These are phyloP conservation scores for Megastigmus dorsalis DNA, from an alignment of 2,888 invertebrate genomes.

Conservation along the genomic window DNA sequence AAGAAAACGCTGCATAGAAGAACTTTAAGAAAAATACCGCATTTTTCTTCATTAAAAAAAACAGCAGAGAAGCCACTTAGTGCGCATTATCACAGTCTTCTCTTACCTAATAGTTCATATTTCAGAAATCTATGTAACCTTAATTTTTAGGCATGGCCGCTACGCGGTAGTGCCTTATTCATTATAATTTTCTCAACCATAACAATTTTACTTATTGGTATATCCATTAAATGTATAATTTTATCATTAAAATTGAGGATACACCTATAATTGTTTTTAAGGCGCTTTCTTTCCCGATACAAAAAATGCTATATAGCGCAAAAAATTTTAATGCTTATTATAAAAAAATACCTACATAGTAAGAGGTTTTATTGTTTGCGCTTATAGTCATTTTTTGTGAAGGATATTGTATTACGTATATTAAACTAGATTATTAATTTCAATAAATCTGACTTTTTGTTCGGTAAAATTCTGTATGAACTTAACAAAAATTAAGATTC, in stretches of 20 bases:
- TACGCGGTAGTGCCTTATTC: background rate
- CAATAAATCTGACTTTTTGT: too few species aligned
- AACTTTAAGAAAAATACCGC: too few species aligned
- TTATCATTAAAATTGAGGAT: slow-evolving; percentile 3
- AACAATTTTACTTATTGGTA: background rate
- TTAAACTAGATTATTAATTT: too few species aligned
- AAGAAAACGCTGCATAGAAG: background rate
- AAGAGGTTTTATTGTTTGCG: background rate
- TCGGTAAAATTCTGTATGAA: too few species aligned
- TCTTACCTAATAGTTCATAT: slow-evolving; percentile 11
- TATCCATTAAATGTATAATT: background rate
- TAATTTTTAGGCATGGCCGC: background rate
- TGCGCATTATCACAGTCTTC: slow-evolving; percentile 33
- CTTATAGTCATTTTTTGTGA: background rate
- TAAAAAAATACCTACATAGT: background rate
- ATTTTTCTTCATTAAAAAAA: background rate
- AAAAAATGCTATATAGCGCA: background rate
- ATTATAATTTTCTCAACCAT: background rate
- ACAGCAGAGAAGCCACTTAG: background rate
- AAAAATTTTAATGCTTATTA: background rate
- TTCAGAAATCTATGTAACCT: background rate
- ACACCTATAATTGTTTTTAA: background rate
- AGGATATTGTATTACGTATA: too few species aligned
- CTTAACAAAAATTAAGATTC: too few species aligned
- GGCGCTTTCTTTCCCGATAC: background rate